Conservation (phyloP, 2,113 vertebrate genomes). For the Scatophagus argus region DNA sequence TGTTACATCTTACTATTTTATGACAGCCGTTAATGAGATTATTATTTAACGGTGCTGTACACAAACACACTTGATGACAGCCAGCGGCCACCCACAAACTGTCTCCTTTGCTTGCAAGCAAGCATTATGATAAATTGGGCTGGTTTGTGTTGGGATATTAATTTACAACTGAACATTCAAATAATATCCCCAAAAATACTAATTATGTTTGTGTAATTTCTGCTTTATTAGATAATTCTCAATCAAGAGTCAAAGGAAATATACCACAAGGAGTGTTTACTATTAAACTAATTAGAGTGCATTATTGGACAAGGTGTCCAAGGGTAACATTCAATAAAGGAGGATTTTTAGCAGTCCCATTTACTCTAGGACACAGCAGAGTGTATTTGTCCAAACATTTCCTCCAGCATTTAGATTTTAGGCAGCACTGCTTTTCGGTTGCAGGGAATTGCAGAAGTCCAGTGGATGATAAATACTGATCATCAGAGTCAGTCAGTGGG, state of each 20-base stretch:
- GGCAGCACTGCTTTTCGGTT: not conserved
- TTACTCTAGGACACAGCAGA: not conserved
- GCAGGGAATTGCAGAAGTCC: constrained; percentile 14
- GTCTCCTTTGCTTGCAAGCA: constrained; percentile 46
- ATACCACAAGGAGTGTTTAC: not conserved
- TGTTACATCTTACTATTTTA: constrained; percentile 60
- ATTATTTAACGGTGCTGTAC: constrained; percentile 61
- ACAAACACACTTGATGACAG: constrained; percentile 60
- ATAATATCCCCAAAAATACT: constrained; percentile 25
- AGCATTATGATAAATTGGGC: constrained; percentile 33
- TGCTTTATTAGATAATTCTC: constrained; percentile 35
- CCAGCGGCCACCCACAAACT: constrained; percentile 62
- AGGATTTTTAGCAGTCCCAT: not conserved
- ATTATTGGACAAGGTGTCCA: not conserved
- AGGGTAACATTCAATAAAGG: not conserved
- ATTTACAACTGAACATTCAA: constrained; percentile 46
- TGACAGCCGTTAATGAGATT: constrained; percentile 70
- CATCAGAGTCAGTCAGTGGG: constrained; percentile 2
- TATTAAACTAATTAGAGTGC: not conserved
- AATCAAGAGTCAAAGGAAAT: constrained; percentile 9
- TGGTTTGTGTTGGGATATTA: constrained; percentile 20
- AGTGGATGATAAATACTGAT: constrained; percentile 11
- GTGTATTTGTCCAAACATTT: not conserved
- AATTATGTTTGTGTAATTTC: constrained; percentile 46
- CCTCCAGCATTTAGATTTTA: not conserved